A percentile compares a stretch with the other conserved stretches of the same genome.
phyloP scores from a whole-genome alignment of 2,113 vertebrate genomes.

The Cricetomys ansorgei region DNA sequence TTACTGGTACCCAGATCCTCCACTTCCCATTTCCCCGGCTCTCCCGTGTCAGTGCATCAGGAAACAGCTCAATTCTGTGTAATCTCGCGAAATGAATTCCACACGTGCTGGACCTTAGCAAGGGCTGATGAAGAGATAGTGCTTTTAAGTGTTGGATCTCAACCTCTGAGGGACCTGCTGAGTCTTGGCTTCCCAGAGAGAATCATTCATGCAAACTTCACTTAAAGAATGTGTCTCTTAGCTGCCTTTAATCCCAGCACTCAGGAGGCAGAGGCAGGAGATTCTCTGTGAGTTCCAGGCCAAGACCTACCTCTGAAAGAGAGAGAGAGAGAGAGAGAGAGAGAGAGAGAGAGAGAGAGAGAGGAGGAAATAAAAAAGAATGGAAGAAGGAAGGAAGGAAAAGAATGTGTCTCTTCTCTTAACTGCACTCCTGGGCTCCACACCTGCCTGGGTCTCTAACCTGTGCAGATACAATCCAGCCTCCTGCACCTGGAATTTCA shows the following conservation, averaged over 20 bases:
- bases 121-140: background rate
- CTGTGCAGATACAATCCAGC: background rate
- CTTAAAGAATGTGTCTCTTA: background rate
- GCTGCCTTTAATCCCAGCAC: background rate
- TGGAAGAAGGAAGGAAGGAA: too few species aligned
- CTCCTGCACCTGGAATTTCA: background rate
- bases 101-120: background rate
- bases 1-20: constrained; percentile 65
- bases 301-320: too few species aligned
- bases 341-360: too few species aligned
- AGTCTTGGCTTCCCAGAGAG: constrained; percentile 21
- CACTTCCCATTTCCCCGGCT: constrained; percentile 61
- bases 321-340: fast-evolving
- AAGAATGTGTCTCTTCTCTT: background rate
- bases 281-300: background rate
- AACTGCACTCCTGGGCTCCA: background rate
- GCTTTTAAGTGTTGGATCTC: background rate
- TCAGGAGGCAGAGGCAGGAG: background rate
- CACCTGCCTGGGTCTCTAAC: background rate
- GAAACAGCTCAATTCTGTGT: constrained; percentile 35
- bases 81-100: constrained; percentile 46
- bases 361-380: too few species aligned
- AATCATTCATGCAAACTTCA: background rate
- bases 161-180: background rate
- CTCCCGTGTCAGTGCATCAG: constrained; percentile 39